These are phyloP conservation scores for Zygaena filipendulae DNA, from an alignment of 2,888 invertebrate genomes.

Conservation along the genomic window DNA sequence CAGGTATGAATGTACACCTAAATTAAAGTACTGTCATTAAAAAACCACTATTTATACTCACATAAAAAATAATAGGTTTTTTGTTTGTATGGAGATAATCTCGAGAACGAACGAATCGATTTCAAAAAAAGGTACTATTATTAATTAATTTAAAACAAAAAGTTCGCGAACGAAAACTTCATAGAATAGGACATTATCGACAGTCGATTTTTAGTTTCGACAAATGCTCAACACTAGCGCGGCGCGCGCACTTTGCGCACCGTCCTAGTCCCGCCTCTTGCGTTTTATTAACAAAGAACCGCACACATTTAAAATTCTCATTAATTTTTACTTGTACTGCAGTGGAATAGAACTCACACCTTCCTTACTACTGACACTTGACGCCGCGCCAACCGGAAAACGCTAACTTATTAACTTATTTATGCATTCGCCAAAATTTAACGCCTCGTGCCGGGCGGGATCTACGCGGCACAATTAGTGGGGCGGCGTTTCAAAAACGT, in stretches of 20 bases:
- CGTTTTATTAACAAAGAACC: constrained; percentile 21
- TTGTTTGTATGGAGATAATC: too few species aligned
- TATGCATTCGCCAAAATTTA: constrained; percentile 1
- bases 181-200: too few species aligned
- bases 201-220: not conserved
- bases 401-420: not conserved
- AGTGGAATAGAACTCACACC: constrained; percentile 18
- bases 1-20: too few species aligned
- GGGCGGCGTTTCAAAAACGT: too few species aligned
- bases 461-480: too few species aligned
- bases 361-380: constrained; percentile 6
- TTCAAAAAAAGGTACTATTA: constrained; percentile 2
- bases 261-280: constrained; percentile 17
- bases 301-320: constrained; percentile 22
- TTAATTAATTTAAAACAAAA: constrained; percentile 1
- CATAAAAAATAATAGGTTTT: too few species aligned
- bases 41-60: too few species aligned
- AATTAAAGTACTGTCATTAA: too few species aligned
- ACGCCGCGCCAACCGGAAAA: constrained; percentile 2
- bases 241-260: constrained; percentile 21
- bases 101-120: too few species aligned
- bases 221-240: constrained; percentile 13
- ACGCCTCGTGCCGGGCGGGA: too few species aligned
- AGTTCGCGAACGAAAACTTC: too few species aligned
- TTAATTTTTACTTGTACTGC: constrained; percentile 21